Percentiles rank a stretch among this genome's conserved stretches.
Conservation (phyloP, 2,797 vertebrate species). For the Paratrypauchen microcephalus region DNA sequence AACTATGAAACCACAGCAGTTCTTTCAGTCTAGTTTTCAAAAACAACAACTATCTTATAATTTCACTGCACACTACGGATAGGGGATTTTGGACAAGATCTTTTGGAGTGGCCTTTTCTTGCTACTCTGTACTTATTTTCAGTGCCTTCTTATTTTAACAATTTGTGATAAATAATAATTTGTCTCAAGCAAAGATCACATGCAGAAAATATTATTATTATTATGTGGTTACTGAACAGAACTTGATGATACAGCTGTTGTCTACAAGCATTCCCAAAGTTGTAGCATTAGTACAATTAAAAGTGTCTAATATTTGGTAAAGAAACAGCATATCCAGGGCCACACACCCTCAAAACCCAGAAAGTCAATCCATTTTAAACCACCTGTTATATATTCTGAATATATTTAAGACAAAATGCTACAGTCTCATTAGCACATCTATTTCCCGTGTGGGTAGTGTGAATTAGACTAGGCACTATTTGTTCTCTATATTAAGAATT, state of each 20-base stretch:
- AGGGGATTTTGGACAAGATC: too few species aligned
- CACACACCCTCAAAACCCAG: background rate
- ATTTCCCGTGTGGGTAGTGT: conserved; percentile 29
- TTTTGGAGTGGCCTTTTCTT: too few species aligned
- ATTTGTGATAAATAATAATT: too few species aligned
- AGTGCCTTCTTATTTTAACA: too few species aligned
- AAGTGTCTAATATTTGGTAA: too few species aligned
- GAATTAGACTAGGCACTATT: conserved; percentile 16
- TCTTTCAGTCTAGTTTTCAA: background rate
- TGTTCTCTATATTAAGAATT: background rate
- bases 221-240: background rate
- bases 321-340: background rate
- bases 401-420: conserved; percentile 18
- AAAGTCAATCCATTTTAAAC: background rate
- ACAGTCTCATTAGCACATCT: conserved; percentile 26
- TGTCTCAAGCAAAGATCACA: background rate
- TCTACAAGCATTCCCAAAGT: too few species aligned
- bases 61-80: too few species aligned
- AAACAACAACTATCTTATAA: background rate
- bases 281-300: too few species aligned
- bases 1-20: background rate
- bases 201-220: background rate
- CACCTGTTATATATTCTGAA: conserved; percentile 6
- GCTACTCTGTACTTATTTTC: too few species aligned
- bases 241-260: background rate